Percentiles rank a stretch among this genome's conserved stretches.
Evolutionary conservation across 2,888 invertebrate species (phyloP).

Genomic region (Ganaspis brasiliensis): DNA sequence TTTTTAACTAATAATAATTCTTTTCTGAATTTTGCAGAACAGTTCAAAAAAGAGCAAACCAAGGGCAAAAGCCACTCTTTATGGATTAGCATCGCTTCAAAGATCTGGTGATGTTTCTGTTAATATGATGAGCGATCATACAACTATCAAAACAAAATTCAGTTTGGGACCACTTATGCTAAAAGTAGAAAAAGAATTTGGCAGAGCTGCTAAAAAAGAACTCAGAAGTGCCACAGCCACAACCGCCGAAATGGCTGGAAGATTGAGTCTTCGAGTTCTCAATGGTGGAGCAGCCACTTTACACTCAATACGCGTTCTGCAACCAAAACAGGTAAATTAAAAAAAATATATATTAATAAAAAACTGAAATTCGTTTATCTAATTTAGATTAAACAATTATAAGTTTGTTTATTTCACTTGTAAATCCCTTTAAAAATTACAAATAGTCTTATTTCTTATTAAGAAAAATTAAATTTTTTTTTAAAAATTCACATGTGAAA

Average conservation of each 20-base stretch:
- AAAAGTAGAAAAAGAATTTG: conserved; percentile 91
- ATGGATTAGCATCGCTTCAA: conserved; percentile 89
- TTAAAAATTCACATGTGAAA: too few species aligned
- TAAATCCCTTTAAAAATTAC: too few species aligned
- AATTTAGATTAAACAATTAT: too few species aligned
- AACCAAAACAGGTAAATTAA: conserved; percentile 89
- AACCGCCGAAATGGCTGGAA: conserved; percentile 92
- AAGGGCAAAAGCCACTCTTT: conserved; percentile 89
- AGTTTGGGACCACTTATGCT: conserved; percentile 90
- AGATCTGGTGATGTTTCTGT: conserved; percentile 91
- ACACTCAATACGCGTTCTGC: conserved; percentile 91
- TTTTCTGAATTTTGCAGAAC: conserved; percentile 34
- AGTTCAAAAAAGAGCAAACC: conserved; percentile 80
- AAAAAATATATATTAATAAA: too few species aligned
- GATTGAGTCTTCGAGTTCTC: conserved; percentile 88
- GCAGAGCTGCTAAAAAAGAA: conserved; percentile 90
- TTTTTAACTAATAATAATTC: too few species aligned
- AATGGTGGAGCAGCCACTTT: conserved; percentile 91
- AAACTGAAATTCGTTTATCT: too few species aligned
- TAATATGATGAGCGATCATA: conserved; percentile 89
- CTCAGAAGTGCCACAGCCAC: conserved; percentile 93
- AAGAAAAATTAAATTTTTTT: too few species aligned
- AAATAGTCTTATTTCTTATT: too few species aligned
- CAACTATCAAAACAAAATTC: conserved; percentile 92
- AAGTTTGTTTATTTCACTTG: too few species aligned